Conservation (phyloP, 2,113 vertebrate genomes). For the Scomber japonicus region DNA sequence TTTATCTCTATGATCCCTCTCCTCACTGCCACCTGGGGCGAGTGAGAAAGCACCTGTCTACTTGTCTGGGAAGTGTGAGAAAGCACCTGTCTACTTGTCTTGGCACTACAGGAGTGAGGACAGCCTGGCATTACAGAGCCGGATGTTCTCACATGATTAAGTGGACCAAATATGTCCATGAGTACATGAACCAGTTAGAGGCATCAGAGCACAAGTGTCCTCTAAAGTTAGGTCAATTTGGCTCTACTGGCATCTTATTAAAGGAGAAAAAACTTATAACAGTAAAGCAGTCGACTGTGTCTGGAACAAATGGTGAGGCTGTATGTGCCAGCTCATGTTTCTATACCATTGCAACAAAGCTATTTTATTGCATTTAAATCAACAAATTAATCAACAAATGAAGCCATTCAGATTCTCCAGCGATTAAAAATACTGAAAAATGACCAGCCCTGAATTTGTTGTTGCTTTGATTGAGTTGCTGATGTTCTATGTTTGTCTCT, state of each 20-base stretch:
- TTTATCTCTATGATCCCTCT: slow-evolving; percentile 41
- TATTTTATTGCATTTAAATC: too few relatives aligned
- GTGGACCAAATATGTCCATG: slow-evolving; percentile 29
- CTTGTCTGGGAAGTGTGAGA: too few relatives aligned
- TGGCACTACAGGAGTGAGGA: slow-evolving; percentile 38
- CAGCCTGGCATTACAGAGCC: slow-evolving; percentile 17
- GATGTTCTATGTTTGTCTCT: slow-evolving; percentile 41
- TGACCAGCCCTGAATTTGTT: not conserved
- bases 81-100: slow-evolving; percentile 28
- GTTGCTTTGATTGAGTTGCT: not conserved
- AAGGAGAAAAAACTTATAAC: not conserved
- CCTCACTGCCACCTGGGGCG: slow-evolving; percentile 28
- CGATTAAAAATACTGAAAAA: not conserved
- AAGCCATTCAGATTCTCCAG: not conserved
- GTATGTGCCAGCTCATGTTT: not conserved
- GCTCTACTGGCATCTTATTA: not conserved
- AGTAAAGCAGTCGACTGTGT: not conserved
- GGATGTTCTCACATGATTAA: slow-evolving; percentile 48
- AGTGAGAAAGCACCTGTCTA: slow-evolving; percentile 54
- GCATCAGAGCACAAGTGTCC: slow-evolving; percentile 27
- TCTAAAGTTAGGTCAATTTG: slow-evolving; percentile 41
- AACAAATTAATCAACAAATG: too few relatives aligned
- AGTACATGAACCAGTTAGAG: slow-evolving; percentile 24
- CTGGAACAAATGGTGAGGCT: too few relatives aligned
- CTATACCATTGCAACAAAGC: not conserved